A percentile compares a stretch with the other conserved stretches of the same genome.
Conservation (phyloP, 2,113 vertebrate genomes). For the Hassar affinis region DNA sequence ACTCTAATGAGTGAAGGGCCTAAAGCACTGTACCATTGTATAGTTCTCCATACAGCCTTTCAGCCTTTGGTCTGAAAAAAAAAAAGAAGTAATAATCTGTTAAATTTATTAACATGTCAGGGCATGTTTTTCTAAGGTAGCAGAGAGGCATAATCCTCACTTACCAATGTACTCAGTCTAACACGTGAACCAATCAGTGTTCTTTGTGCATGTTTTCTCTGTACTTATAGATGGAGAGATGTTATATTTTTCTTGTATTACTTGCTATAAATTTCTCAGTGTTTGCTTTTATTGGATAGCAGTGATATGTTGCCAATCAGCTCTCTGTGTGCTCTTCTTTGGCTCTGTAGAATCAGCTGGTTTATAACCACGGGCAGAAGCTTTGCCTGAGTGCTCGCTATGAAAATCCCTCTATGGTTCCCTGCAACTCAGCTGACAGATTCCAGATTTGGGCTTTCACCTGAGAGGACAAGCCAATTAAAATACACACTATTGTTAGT, state of each 20-base stretch:
- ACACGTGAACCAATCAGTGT: neutral
- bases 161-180: neutral
- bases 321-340: constrained; percentile 49
- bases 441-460: constrained; percentile 89
- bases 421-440: constrained; percentile 82
- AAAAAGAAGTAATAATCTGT: constrained; percentile 20
- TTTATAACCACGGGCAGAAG: constrained; percentile 77
- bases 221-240: neutral
- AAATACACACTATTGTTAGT: constrained; percentile 30
- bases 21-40: neutral
- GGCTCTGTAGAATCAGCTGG: constrained; percentile 78
- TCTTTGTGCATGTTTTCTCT: neutral
- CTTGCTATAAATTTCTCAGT: neutral
- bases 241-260: neutral
- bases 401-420: constrained; percentile 76
- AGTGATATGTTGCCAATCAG: constrained; percentile 12
- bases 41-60: neutral
- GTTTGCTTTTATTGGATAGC: constrained; percentile 16
- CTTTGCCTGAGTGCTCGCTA: constrained; percentile 86
- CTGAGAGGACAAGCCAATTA: constrained; percentile 47
- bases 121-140: neutral
- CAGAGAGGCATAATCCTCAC: neutral
- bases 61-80: neutral
- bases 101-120: constrained; percentile 15
- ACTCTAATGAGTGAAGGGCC: constrained; percentile 24